Percentiles rank a stretch among this genome's conserved stretches.
Conservation (phyloP, 2,797 vertebrate species). For the Sternarchorhynchus goeldii region DNA sequence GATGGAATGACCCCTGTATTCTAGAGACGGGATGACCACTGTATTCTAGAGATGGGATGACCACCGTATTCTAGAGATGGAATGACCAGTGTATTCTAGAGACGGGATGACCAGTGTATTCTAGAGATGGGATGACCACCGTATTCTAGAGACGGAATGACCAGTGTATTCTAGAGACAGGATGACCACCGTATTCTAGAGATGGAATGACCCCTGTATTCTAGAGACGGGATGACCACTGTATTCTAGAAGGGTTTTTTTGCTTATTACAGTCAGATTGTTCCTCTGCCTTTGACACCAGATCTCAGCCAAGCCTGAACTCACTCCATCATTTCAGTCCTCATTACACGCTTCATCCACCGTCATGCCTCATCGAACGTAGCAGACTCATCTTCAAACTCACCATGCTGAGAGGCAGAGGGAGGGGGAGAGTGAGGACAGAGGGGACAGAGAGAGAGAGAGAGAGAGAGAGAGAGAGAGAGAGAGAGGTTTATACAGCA, state of each 20-base stretch:
- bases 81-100: slow-evolving; percentile 1
- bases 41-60: slow-evolving; percentile 6
- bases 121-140: no score
- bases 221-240: no score
- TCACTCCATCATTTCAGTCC: slow-evolving; percentile 59
- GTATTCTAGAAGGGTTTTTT: slow-evolving; percentile 37
- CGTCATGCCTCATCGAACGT: slow-evolving; percentile 55
- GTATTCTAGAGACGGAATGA: slow-evolving; percentile 10
- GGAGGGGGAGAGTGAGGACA: neutral
- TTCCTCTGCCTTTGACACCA: slow-evolving; percentile 40
- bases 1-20: no score
- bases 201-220: no score
- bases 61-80: no score
- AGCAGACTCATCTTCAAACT: slow-evolving; percentile 50
- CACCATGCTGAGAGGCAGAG: slow-evolving; percentile 1
- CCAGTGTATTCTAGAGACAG: no score
- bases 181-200: slow-evolving; percentile 7
- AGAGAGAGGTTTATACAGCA: neutral
- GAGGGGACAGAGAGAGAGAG: neutral
- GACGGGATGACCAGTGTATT: no score
- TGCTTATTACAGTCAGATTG: slow-evolving; percentile 50
- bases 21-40: no score
- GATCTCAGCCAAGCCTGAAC: slow-evolving; percentile 49
- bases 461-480: neutral
- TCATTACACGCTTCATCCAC: slow-evolving; percentile 57